Evolutionary conservation across 2,888 invertebrate species (phyloP).

Genomic region (Ecliptopera silaceata): DNA sequence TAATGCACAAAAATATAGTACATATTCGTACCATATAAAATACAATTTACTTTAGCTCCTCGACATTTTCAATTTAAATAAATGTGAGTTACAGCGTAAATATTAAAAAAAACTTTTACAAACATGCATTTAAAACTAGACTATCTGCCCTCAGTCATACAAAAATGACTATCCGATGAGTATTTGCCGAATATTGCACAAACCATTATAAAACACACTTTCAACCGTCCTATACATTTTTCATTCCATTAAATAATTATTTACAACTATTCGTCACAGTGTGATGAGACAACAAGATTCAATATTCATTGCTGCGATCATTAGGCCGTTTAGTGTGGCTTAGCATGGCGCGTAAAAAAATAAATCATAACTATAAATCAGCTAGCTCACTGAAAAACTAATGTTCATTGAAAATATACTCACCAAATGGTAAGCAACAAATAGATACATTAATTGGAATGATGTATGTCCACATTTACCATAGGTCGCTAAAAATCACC

Average conservation of each 20-base stretch:
- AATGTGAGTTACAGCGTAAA: slow-evolving; percentile 5
- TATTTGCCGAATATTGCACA: slow-evolving; percentile 81
- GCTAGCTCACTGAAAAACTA: not conserved
- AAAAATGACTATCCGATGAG: slow-evolving; percentile 72
- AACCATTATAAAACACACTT: slow-evolving; percentile 42
- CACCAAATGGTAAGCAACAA: not conserved
- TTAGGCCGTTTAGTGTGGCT: not conserved
- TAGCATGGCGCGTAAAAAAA: not conserved
- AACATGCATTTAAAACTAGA: slow-evolving; percentile 65
- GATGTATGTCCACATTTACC: not conserved
- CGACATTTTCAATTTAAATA: not conserved
- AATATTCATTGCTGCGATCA: not conserved
- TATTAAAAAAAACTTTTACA: slow-evolving; percentile 26
- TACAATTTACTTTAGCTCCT: not conserved
- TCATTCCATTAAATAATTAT: slow-evolving; percentile 35
- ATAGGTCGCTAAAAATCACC: not conserved
- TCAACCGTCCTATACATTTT: slow-evolving; percentile 36
- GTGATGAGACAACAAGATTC: not conserved
- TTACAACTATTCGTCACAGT: slow-evolving; percentile 17
- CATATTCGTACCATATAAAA: not conserved
- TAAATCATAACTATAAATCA: not conserved
- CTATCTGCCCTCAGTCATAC: slow-evolving; percentile 54
- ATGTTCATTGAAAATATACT: not conserved
- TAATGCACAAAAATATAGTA: not conserved
- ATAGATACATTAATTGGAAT: not conserved